Evolutionary conservation across 37 sponge, comb jelly and placozoan genomes (phyloP).

Genomic region (Spongilla lacustris): DNA sequence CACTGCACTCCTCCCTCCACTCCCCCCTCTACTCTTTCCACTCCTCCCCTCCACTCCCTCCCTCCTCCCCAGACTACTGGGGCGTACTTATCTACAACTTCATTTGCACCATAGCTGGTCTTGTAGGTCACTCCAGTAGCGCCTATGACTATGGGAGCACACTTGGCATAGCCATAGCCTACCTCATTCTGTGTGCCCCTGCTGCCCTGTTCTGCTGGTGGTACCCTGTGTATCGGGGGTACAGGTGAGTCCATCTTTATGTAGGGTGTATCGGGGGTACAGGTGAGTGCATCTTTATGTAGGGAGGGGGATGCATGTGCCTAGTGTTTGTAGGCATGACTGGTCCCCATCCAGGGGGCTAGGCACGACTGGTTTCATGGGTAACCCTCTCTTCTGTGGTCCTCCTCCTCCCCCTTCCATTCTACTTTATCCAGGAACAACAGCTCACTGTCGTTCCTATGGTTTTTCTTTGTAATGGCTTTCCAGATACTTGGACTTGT

Average conservation of each 20-base stretch:
- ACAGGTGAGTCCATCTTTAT: conserved; percentile 39
- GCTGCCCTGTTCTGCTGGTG: conserved; percentile 88
- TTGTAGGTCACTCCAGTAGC: not conserved
- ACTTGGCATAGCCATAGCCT: conserved; percentile 67
- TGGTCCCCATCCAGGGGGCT: too few relatives aligned
- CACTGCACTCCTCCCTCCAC: too few relatives aligned
- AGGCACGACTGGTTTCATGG: too few relatives aligned
- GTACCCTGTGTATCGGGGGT: conserved; percentile 84
- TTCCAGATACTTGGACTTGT: conserved; percentile 63
- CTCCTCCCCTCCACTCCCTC: too few relatives aligned
- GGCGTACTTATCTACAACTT: conserved; percentile 50
- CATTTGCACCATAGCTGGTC: conserved; percentile 41
- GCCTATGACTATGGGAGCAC: conserved; percentile 33
- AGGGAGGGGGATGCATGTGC: not conserved
- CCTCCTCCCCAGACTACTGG: conserved; percentile 43
- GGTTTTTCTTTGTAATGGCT: conserved; percentile 85
- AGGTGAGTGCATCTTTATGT: not conserved
- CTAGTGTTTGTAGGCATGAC: not conserved
- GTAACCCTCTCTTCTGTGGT: not conserved
- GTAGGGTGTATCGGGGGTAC: conserved; percentile 74
- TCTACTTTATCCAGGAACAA: conserved; percentile 53
- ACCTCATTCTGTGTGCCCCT: conserved; percentile 64
- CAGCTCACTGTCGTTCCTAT: conserved; percentile 89
- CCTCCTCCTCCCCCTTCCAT: not conserved
- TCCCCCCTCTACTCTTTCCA: too few relatives aligned